Evolutionary conservation across 2,888 invertebrate species (phyloP).

Genomic region (Limulus polyphemus): DNA sequence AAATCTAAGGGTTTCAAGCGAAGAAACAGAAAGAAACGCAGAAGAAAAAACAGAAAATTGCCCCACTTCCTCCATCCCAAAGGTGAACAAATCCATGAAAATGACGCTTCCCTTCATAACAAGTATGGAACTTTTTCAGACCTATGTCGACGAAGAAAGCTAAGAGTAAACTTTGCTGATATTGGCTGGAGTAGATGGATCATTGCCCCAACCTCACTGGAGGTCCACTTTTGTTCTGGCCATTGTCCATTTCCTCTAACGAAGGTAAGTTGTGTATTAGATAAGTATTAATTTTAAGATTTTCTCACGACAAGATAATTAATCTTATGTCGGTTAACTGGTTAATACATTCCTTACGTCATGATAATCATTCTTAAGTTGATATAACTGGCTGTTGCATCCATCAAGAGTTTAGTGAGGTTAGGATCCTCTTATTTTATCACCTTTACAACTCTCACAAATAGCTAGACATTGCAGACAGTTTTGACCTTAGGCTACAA

Average conservation of each 20-base stretch:
- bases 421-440: too few relatives aligned
- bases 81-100: not conserved
- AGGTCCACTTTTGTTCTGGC: conserved; percentile 17
- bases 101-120: not conserved
- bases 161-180: conserved; percentile 39
- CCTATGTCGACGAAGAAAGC: conserved; percentile 24
- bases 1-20: not conserved
- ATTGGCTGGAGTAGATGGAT: conserved; percentile 42
- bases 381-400: too few relatives aligned
- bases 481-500: too few relatives aligned
- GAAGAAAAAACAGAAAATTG: not conserved
- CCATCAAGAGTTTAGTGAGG: too few relatives aligned
- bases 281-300: not conserved
- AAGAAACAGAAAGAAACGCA: too few relatives aligned
- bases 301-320: too few relatives aligned
- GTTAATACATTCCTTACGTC: too few relatives aligned
- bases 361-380: too few relatives aligned
- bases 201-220: conserved; percentile 39
- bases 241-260: conserved; percentile 15
- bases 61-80: not conserved
- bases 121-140: too few relatives aligned
- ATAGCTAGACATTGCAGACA: too few relatives aligned
- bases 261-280: not conserved
- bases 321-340: too few relatives aligned
- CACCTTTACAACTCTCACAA: too few relatives aligned